Evolutionary conservation across 2,797 vertebrate species (phyloP).

Genomic region (Acrossocheilus wenchowensis): DNA sequence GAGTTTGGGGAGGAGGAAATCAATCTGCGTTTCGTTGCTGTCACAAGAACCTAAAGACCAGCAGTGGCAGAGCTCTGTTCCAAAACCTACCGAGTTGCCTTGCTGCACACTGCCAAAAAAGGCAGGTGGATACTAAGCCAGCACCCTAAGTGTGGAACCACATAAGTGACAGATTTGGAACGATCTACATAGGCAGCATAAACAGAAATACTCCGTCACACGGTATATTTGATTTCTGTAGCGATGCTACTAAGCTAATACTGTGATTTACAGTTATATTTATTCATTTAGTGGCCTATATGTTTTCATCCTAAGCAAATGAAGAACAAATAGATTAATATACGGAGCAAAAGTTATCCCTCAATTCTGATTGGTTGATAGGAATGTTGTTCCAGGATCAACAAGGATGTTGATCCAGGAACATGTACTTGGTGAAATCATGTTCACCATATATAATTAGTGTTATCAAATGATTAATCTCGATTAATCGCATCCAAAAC

Average conservation of each 20-base stretch:
- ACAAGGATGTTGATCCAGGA: too few relatives aligned
- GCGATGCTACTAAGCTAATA: not conserved
- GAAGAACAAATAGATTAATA: not conserved
- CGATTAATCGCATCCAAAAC: too few relatives aligned
- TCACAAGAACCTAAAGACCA: conserved; percentile 25
- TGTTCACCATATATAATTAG: too few relatives aligned
- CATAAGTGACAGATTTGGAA: not conserved
- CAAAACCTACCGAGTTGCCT: not conserved
- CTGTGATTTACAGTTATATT: not conserved
- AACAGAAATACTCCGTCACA: not conserved
- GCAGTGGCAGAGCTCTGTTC: conserved; percentile 12
- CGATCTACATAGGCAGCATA: not conserved
- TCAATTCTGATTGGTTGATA: too few relatives aligned
- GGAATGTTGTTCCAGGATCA: too few relatives aligned
- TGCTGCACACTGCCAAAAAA: not conserved
- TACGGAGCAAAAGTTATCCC: too few relatives aligned
- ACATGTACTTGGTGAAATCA: too few relatives aligned
- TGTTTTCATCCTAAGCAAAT: not conserved
- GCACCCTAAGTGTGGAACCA: not conserved
- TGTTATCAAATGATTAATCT: too few relatives aligned
- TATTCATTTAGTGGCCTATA: not conserved
- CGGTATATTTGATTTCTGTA: not conserved
- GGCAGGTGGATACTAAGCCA: not conserved
- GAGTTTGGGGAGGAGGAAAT: conserved; percentile 32
- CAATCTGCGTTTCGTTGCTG: conserved; percentile 22